These are phyloP conservation scores for Meloidogyne exigua DNA, from an alignment of 1,140 invertebrate genomes.

Conservation along the genomic window DNA sequence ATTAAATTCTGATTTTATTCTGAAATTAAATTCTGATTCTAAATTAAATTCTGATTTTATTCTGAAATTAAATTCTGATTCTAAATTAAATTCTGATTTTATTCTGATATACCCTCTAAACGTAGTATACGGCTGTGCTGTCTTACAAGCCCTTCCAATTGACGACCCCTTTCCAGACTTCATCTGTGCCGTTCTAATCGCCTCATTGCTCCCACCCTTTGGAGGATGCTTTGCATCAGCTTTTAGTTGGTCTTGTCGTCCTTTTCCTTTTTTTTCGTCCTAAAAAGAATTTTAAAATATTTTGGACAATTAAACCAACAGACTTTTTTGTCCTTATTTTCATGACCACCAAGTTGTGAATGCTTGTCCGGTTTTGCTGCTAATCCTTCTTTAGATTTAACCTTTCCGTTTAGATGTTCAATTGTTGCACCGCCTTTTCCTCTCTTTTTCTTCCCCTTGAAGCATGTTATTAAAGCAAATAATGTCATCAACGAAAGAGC, in stretches of 20 bases:
- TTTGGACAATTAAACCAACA: neutral
- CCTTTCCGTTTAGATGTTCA: conserved; percentile 4
- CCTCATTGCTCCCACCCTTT: neutral
- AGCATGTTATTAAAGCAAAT: conserved; percentile 2
- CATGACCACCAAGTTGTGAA: neutral
- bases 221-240: neutral
- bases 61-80: too few species aligned
- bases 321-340: neutral
- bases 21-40: too few species aligned
- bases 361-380: neutral
- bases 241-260: neutral
- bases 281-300: neutral
- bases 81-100: too few species aligned
- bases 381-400: neutral
- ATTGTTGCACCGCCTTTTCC: neutral
- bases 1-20: too few species aligned
- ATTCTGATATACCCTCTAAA: neutral
- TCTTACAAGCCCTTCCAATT: neutral
- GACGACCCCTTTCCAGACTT: conserved; percentile 1
- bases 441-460: neutral
- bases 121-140: neutral
- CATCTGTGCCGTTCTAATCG: neutral
- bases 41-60: too few species aligned
- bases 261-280: conserved; percentile 1
- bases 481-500: neutral